A percentile compares a stretch with the other conserved stretches of the same genome.
Evolutionary conservation across 2,888 invertebrate species (phyloP).

Genomic region (Luperina nickerlii): DNA sequence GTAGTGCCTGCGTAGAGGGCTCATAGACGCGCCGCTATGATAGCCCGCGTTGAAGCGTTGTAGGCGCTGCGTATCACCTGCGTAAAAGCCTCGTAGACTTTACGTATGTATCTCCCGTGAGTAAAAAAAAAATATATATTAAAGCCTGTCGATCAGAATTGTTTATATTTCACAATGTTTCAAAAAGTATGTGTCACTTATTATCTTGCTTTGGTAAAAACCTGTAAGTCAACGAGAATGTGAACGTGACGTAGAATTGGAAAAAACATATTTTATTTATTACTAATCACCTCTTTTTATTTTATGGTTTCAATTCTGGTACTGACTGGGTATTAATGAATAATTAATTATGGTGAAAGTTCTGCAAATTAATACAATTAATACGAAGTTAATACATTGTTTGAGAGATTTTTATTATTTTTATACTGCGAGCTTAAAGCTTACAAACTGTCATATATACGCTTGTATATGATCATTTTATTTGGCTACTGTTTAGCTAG

Average conservation of each 20-base stretch:
- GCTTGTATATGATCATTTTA: background rate
- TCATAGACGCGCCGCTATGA: too few relatives aligned
- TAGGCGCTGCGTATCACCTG: background rate
- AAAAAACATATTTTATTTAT: conserved; percentile 15
- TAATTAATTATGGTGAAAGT: background rate
- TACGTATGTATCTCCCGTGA: background rate
- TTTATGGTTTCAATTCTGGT: background rate
- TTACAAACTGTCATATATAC: background rate
- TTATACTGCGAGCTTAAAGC: background rate
- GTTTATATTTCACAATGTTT: conserved; percentile 33
- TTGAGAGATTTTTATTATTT: background rate
- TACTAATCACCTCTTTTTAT: background rate
- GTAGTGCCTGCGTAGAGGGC: background rate
- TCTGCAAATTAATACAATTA: background rate
- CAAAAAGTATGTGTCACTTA: conserved; percentile 38
- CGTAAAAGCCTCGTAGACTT: background rate
- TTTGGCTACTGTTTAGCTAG: background rate
- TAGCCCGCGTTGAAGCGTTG: background rate
- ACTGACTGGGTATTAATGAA: background rate
- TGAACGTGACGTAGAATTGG: background rate
- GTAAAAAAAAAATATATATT: background rate
- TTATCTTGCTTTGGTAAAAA: conserved; percentile 25
- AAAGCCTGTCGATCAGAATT: background rate
- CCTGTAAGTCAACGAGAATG: conserved; percentile 44
- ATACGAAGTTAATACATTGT: background rate